Percentiles rank a stretch among this genome's conserved stretches.
These are phyloP conservation scores for Sylvia atricapilla DNA, from an alignment of 2,113 vertebrate genomes.

Conservation along the genomic window DNA sequence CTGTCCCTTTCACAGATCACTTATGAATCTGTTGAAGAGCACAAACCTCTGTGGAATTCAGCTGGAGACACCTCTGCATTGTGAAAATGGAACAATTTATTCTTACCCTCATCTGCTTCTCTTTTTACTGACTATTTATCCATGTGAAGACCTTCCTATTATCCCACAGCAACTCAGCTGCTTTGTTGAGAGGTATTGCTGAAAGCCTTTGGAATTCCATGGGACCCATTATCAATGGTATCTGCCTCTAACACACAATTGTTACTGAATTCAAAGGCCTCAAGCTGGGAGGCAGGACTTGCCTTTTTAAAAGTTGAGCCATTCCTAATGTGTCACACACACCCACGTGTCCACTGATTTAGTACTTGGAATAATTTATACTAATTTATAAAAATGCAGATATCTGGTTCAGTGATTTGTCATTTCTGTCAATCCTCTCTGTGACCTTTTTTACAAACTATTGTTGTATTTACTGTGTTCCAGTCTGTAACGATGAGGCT, in stretches of 20 bases:
- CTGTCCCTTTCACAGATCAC: background rate
- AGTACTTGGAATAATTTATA: background rate
- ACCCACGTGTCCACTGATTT: background rate
- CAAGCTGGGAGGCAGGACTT: background rate
- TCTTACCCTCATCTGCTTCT: background rate
- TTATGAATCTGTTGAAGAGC: conserved; percentile 12
- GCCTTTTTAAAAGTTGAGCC: background rate
- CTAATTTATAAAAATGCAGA: background rate
- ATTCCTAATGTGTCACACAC: background rate
- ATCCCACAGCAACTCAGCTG: conserved; percentile 6
- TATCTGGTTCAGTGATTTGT: background rate
- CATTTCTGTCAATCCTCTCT: background rate
- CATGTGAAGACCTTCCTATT: background rate
- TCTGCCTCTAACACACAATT: background rate
- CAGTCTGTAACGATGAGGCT: background rate
- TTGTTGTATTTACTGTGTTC: background rate
- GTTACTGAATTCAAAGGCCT: background rate
- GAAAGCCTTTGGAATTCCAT: conserved; percentile 6
- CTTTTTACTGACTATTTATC: background rate
- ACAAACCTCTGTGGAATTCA: conserved; percentile 24
- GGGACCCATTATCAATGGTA: background rate
- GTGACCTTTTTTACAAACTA: background rate
- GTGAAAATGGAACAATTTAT: conserved; percentile 40
- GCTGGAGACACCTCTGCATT: background rate
- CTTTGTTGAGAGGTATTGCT: background rate